These are phyloP conservation scores for Aplocera efformata DNA, from an alignment of 2,888 invertebrate species.

Conservation along the genomic window DNA sequence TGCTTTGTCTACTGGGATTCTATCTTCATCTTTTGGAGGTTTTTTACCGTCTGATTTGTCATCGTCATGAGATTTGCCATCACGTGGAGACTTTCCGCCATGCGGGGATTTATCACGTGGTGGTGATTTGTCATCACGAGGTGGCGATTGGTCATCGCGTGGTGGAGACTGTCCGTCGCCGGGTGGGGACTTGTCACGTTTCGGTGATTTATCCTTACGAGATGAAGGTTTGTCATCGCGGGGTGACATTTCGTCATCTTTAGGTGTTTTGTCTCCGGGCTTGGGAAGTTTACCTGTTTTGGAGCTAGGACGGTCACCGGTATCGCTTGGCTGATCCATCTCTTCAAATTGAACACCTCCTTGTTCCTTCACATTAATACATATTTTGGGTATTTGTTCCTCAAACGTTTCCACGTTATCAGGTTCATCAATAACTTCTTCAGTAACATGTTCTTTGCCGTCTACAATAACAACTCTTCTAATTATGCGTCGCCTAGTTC, in stretches of 20 bases:
- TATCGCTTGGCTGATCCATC: constrained; percentile 45
- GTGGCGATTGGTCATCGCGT: constrained; percentile 21
- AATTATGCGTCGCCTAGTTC: constrained; percentile 87
- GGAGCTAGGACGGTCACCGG: constrained; percentile 35
- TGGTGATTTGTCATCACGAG: constrained; percentile 22
- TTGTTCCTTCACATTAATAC: constrained; percentile 83
- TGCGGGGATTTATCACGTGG: constrained; percentile 21
- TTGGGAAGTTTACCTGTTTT: constrained; percentile 27
- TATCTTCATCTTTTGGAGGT: constrained; percentile 21
- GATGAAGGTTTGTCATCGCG: constrained; percentile 13
- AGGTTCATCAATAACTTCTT: constrained; percentile 92
- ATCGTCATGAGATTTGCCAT: constrained; percentile 8
- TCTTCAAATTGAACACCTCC: constrained; percentile 68
- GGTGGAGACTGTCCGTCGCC: constrained; percentile 15
- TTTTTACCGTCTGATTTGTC: constrained; percentile 26
- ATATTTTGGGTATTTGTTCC: constrained; percentile 86
- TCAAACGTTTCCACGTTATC: constrained; percentile 87
- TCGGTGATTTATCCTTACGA: constrained; percentile 15
- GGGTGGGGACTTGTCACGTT: constrained; percentile 14
- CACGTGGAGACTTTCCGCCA: constrained; percentile 1
- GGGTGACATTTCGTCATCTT: constrained; percentile 18
- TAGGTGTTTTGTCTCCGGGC: constrained; percentile 20
- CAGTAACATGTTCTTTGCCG: constrained; percentile 90
- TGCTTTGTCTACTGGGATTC: constrained; percentile 21
- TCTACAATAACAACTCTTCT: constrained; percentile 88